Evolutionary conservation across 1,140 invertebrate species (phyloP).

Genomic region (Zaprionus camerounensis): DNA sequence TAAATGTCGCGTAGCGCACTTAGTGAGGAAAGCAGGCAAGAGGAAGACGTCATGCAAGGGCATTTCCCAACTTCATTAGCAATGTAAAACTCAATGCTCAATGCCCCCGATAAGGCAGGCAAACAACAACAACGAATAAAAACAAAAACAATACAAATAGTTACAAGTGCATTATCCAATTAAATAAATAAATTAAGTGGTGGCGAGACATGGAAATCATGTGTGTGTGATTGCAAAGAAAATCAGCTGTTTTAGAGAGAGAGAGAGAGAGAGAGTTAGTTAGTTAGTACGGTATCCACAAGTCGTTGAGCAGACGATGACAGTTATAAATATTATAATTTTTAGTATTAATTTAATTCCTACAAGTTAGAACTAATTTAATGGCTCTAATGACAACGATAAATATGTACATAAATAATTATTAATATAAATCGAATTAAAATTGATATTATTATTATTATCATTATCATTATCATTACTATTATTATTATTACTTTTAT

Average conservation of each 20-base stretch:
- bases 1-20: conserved; percentile 48
- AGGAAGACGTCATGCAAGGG: background rate
- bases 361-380: too few relatives aligned
- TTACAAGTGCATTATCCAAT: conserved; percentile 38
- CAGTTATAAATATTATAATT: too few relatives aligned
- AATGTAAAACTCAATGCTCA: conserved; percentile 27
- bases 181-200: conserved; percentile 37
- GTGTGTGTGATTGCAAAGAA: background rate
- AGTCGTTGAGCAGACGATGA: background rate
- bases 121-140: background rate
- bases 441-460: too few relatives aligned
- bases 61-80: conserved; percentile 38
- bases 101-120: background rate
- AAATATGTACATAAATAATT: too few relatives aligned
- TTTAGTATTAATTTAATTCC: too few relatives aligned
- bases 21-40: conserved; percentile 8
- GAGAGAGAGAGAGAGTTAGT: background rate
- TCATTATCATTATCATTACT: too few relatives aligned
- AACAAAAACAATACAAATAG: conserved; percentile 4
- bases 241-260: background rate
- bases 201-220: conserved; percentile 10
- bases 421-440: too few relatives aligned
- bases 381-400: too few relatives aligned
- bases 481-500: too few relatives aligned
- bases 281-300: conserved; percentile 4